These are phyloP conservation scores for Crepidodera aurea DNA, from an alignment of 2,888 invertebrate species.

Conservation along the genomic window DNA sequence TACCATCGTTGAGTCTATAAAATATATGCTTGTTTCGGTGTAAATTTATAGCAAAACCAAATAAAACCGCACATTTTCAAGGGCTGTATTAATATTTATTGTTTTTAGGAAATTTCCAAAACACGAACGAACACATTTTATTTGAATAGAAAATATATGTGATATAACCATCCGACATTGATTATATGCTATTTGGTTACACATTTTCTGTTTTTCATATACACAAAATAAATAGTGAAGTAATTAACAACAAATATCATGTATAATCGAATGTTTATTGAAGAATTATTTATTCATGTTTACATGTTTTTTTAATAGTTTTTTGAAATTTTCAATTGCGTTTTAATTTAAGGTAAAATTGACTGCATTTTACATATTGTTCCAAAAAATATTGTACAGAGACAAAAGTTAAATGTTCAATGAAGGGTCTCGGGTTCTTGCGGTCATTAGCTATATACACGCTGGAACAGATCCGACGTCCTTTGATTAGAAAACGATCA, in stretches of 20 bases:
- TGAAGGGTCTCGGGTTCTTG: no score
- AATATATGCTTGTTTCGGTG: constrained; percentile 26
- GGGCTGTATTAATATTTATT: constrained; percentile 27
- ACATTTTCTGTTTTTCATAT: constrained; percentile 1
- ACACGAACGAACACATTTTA: constrained; percentile 21
- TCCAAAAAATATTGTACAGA: no score
- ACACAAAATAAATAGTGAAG: constrained; percentile 7
- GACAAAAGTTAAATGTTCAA: no score
- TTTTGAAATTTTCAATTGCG: background rate
- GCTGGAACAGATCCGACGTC: no score
- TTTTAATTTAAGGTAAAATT: no score
- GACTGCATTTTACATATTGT: no score
- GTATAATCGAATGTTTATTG: constrained; percentile 13
- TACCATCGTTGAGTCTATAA: constrained; percentile 24
- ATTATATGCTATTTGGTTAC: constrained; percentile 15
- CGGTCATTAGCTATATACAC: no score
- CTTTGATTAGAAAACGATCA: no score
- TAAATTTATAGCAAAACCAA: constrained; percentile 27
- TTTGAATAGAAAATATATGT: constrained; percentile 17
- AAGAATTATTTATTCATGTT: constrained; percentile 13
- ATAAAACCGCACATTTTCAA: constrained; percentile 28
- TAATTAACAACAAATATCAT: constrained; percentile 19
- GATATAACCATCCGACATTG: constrained; percentile 2
- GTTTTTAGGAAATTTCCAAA: constrained; percentile 25
- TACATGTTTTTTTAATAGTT: constrained; percentile 4